Conservation (phyloP, 2,113 vertebrate species). For the Paratilapia polleni region DNA sequence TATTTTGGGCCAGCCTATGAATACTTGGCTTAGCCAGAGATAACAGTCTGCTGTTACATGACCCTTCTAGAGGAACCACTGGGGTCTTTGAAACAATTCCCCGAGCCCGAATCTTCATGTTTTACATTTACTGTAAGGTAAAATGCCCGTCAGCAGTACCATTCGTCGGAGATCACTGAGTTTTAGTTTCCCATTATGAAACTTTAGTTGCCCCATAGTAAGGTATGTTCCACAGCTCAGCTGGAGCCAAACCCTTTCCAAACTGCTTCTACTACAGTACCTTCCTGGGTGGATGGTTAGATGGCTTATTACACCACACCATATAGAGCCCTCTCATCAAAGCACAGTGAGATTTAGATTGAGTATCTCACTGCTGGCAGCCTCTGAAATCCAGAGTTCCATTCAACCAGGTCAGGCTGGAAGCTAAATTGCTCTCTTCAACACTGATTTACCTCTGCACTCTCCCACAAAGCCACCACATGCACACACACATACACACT, state of each 20-base stretch:
- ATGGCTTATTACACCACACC: slow-evolving; percentile 39
- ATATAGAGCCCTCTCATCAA: slow-evolving; percentile 61
- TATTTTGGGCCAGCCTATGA: background rate
- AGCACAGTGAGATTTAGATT: slow-evolving; percentile 44
- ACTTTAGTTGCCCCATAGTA: slow-evolving; percentile 56
- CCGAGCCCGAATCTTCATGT: slow-evolving; percentile 49
- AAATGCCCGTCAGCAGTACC: slow-evolving; percentile 55
- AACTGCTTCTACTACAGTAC: slow-evolving; percentile 61
- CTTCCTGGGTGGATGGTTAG: slow-evolving; percentile 55
- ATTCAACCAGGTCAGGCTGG: slow-evolving; percentile 54
- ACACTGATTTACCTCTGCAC: slow-evolving; percentile 60
- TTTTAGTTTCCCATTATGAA: slow-evolving; percentile 71
- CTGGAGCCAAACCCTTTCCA: slow-evolving; percentile 61
- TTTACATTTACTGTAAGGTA: slow-evolving; percentile 63
- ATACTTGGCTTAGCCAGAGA: slow-evolving; percentile 35
- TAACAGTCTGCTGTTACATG: slow-evolving; percentile 33
- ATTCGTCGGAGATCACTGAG: slow-evolving; percentile 42
- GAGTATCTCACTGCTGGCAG: slow-evolving; percentile 46
- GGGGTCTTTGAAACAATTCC: slow-evolving; percentile 43
- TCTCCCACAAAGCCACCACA: slow-evolving; percentile 65
- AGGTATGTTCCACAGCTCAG: slow-evolving; percentile 69
- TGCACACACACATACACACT: slow-evolving; percentile 24
- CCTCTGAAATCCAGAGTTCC: slow-evolving; percentile 55
- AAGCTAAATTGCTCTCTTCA: slow-evolving; percentile 67
- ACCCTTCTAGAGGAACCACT: slow-evolving; percentile 34